Evolutionary conservation across 2,113 vertebrate species (phyloP), one percentile per base, ranked within the genome.

Genomic region (Istiophorus platypterus): DNA sequence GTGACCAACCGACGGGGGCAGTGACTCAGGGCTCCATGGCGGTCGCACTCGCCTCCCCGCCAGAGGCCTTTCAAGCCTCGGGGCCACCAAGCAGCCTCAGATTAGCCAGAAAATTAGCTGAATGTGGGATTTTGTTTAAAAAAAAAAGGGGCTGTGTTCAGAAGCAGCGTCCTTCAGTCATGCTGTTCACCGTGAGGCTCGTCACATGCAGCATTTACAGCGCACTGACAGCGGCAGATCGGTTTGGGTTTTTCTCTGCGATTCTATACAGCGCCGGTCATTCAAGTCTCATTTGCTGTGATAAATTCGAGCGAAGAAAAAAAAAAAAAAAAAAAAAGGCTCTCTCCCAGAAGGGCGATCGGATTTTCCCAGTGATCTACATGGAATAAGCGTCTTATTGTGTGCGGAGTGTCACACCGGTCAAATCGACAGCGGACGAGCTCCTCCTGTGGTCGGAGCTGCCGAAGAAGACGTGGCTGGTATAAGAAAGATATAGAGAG

Each of bases 21-120:
- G 51, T 62, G 74, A 12, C 67, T 67, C 69, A 37, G 79, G 62
- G 9, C 66, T 42, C 14, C 34, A 59, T 1, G 3, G 52, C 49
- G 39, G 81, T 84, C 89, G 81, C 13, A 74, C 64, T 85, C 39
- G 45, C 2, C 47, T 71, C 58, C 84, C 76, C 13, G 45, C 76
- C 13, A 39, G 41, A 76, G 87, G 71, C 41, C 78, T 70, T 47
- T 67, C 56, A 74, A 64, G 77, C 70, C 70, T 18, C 3, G 4
- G 4, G 29, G 73, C 72, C 64, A 68, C 54, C 76, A 86, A 86
- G 87, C 63, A 47, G 54, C 39, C 80, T 78, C 72, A 58, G 81
- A 93, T 91, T 89, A 89, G 45, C 79, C 24, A 26, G 18, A 75
- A 80, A 90, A 91, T 54, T 76, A 87, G 81, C 63, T 34, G 34